phyloP scores from a whole-genome alignment of 2,888 invertebrate genomes.

The Creontiades dilutus region DNA sequence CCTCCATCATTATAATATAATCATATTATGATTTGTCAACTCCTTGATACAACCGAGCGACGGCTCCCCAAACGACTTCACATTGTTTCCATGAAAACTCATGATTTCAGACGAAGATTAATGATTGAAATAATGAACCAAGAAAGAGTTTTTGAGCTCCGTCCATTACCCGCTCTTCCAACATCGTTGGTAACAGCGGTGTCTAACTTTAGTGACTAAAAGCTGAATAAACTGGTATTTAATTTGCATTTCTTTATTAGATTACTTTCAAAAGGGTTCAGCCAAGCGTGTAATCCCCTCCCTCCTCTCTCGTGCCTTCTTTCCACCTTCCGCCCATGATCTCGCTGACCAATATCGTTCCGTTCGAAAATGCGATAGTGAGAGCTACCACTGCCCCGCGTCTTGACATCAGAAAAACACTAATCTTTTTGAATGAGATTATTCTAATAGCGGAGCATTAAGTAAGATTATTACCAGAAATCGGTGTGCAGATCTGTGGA shows the following conservation, averaged over 20 bases:
- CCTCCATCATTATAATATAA: too few relatives aligned
- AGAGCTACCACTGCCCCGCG: neutral
- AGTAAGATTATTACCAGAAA: constrained; percentile 63
- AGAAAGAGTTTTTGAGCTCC: neutral
- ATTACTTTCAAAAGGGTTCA: constrained; percentile 27
- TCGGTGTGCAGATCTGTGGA: constrained; percentile 59
- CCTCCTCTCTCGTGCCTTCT: neutral
- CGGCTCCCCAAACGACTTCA: too few relatives aligned
- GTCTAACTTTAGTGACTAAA: neutral
- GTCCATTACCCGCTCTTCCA: constrained; percentile 19
- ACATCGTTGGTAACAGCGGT: neutral
- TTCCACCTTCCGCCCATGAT: too few relatives aligned
- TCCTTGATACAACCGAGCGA: too few relatives aligned
- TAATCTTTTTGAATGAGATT: constrained; percentile 58
- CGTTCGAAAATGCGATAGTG: neutral
- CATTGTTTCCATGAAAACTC: too few relatives aligned
- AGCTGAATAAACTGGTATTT: constrained; percentile 6
- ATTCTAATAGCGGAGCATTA: constrained; percentile 64
- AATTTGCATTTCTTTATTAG: constrained; percentile 36
- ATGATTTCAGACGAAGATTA: too few relatives aligned
- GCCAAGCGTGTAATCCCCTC: neutral
- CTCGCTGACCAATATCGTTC: constrained; percentile 27
- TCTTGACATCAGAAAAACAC: constrained; percentile 49
- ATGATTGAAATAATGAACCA: too few relatives aligned
- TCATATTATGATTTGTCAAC: too few relatives aligned